A percentile compares a stretch with the other conserved stretches of the same genome.
Evolutionary conservation across 53 echinoderm and acorn worm species (phyloP).

Genomic region (Antedon mediterranea): DNA sequence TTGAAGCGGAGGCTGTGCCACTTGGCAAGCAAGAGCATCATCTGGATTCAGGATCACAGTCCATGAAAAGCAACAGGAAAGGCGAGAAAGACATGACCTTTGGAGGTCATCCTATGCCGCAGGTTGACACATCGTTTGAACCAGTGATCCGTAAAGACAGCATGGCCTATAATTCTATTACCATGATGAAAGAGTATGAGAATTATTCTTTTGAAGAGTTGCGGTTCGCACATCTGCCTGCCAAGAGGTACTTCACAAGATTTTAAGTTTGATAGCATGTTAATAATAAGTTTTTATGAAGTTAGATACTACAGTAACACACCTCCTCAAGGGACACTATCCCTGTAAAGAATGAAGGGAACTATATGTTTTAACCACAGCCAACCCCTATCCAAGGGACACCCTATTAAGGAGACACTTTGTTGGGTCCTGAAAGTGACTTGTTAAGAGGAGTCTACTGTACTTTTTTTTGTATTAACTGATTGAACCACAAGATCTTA

Average conservation of each 20-base stretch:
- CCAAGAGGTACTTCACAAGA: constrained; percentile 41
- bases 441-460: no score
- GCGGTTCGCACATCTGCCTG: constrained; percentile 65
- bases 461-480: no score
- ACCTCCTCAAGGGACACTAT: no score
- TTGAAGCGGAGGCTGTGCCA: constrained; percentile 90
- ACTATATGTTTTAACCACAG: no score
- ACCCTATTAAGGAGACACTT: no score
- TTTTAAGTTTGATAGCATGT: neutral
- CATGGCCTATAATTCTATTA: constrained; percentile 76
- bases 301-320: neutral
- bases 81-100: constrained; percentile 76
- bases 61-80: constrained; percentile 21
- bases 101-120: constrained; percentile 69
- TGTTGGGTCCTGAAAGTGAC: no score
- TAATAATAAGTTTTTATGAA: neutral
- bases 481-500: no score
- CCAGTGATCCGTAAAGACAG: constrained; percentile 63
- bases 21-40: constrained; percentile 59
- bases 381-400: no score
- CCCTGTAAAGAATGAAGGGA: no score
- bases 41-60: constrained; percentile 31
- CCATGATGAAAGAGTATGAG: constrained; percentile 98
- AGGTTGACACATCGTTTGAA: constrained; percentile 52
- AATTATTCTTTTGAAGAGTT: constrained; percentile 93